Conservation (phyloP, 2,888 invertebrate genomes). For the Epicampocera succincta region DNA sequence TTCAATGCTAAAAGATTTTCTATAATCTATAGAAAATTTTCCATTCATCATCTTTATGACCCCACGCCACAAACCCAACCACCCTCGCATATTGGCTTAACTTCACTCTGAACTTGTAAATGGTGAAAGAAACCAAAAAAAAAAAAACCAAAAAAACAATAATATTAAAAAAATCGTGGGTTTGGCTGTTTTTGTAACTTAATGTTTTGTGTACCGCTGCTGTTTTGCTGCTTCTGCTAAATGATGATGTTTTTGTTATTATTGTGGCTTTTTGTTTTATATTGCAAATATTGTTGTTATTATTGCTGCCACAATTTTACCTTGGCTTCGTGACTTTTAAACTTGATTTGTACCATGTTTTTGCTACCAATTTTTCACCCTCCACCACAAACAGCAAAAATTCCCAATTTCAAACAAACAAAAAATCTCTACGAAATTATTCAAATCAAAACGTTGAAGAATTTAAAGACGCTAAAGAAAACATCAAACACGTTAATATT, state of each 20-base stretch:
- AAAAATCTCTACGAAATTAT: no score
- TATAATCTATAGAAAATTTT: no score
- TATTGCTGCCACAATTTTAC: conserved; percentile 71
- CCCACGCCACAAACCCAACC: no score
- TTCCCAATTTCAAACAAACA: no score
- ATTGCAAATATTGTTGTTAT: conserved; percentile 45
- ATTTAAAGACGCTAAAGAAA: no score
- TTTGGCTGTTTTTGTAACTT: conserved; percentile 59
- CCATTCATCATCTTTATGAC: no score
- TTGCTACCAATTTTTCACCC: conserved; percentile 35
- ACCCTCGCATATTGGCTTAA: conserved; percentile 23
- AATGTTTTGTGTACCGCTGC: conserved; percentile 35
- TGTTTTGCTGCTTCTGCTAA: conserved; percentile 56
- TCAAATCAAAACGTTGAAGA: no score
- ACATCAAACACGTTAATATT: no score
- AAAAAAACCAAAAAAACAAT: no score
- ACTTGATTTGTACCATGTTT: conserved; percentile 69
- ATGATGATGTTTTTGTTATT: conserved; percentile 46
- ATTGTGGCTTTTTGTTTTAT: conserved; percentile 45
- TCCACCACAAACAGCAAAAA: background rate
- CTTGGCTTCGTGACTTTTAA: conserved; percentile 74
- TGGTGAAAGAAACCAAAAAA: background rate
- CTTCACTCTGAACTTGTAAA: conserved; percentile 34
- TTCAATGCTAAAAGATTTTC: no score
- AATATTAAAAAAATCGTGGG: conserved; percentile 64